Evolutionary conservation across 2,113 vertebrate species (phyloP).

Genomic region (Pogonocichla stellata): DNA sequence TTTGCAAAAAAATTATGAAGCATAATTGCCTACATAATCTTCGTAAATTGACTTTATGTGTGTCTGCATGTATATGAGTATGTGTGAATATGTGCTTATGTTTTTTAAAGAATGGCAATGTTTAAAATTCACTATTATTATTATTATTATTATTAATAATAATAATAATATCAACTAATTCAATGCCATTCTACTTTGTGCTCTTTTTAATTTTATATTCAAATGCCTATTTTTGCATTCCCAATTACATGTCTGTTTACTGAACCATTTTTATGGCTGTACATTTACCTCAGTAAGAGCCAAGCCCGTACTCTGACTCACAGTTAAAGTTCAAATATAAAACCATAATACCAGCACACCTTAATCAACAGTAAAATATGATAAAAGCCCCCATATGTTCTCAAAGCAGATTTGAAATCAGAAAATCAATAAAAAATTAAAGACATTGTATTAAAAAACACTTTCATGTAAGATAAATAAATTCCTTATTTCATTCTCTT

Average conservation of each 20-base stretch:
- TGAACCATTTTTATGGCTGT: not conserved
- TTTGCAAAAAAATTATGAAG: not conserved
- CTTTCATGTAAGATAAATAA: not conserved
- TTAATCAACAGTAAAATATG: not conserved
- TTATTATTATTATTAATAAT: no score
- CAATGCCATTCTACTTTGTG: not conserved
- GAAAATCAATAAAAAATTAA: not conserved
- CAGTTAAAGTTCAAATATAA: not conserved
- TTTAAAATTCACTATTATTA: not conserved
- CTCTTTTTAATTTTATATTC: not conserved
- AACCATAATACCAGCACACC: not conserved
- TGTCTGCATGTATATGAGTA: not conserved
- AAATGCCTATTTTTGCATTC: not conserved
- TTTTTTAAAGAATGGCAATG: not conserved
- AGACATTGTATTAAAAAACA: not conserved
- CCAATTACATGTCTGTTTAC: not conserved
- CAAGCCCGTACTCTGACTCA: not conserved
- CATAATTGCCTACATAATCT: not conserved
- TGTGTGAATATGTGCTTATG: not conserved
- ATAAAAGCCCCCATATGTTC: accelerated
- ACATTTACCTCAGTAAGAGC: not conserved
- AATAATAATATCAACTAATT: not conserved
- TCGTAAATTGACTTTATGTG: not conserved
- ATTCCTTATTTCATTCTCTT: not conserved
- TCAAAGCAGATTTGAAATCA: not conserved